A percentile compares a stretch with the other conserved stretches of the same genome.
phyloP scores from a whole-genome alignment of 2,888 invertebrate genomes.

The Xanthorhoe spadicearia region DNA sequence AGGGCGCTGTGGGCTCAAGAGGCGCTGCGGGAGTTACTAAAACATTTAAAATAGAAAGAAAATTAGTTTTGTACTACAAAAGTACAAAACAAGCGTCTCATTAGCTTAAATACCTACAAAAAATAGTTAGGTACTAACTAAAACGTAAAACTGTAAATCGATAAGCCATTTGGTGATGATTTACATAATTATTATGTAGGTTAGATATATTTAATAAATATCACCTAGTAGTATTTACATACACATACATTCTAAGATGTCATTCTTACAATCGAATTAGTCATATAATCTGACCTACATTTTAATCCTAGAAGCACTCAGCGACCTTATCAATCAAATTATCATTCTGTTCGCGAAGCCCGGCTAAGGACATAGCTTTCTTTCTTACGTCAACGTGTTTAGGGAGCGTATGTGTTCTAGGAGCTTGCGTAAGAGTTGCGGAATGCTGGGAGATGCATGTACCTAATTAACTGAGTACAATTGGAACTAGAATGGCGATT shows the following conservation, averaged over 20 bases:
- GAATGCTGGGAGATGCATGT: slow-evolving; percentile 19
- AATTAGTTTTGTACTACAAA: too few relatives aligned
- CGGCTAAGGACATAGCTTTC: slow-evolving; percentile 78
- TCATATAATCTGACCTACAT: slow-evolving; percentile 42
- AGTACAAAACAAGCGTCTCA: too few relatives aligned
- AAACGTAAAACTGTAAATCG: too few relatives aligned
- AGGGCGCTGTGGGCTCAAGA: slow-evolving; percentile 17
- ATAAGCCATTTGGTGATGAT: too few relatives aligned
- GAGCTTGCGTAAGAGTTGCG: slow-evolving; percentile 56
- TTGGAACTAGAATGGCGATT: not conserved
- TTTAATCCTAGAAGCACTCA: slow-evolving; percentile 36
- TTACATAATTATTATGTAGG: too few relatives aligned
- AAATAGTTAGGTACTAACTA: too few relatives aligned
- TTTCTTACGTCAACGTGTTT: slow-evolving; percentile 71
- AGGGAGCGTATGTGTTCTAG: slow-evolving; percentile 66
- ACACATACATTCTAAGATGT: too few relatives aligned
- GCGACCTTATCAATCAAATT: slow-evolving; percentile 66
- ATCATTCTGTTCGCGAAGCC: slow-evolving; percentile 63
- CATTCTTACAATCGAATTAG: slow-evolving; percentile 35
- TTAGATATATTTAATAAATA: too few relatives aligned
- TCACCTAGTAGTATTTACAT: too few relatives aligned
- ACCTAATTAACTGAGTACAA: not conserved
- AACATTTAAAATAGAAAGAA: too few relatives aligned
- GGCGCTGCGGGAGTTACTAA: too few relatives aligned
- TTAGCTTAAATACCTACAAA: too few relatives aligned